Evolutionary conservation across 2,113 vertebrate species (phyloP).

Genomic region (Polyodon spathula): DNA sequence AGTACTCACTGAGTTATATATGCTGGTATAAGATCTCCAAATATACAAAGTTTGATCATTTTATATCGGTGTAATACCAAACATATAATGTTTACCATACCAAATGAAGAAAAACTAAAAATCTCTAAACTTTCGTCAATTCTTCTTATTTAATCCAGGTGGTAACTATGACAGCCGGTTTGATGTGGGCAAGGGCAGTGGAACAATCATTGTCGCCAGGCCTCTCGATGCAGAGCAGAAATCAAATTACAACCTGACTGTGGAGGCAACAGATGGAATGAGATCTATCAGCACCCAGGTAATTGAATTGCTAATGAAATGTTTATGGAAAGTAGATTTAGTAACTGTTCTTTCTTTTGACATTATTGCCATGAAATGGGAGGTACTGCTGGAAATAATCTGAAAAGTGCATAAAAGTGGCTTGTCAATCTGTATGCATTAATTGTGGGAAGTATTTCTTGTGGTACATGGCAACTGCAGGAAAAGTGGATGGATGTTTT

Average conservation of each 20-base stretch:
- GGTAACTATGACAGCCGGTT: constrained; percentile 95
- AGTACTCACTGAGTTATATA: no score
- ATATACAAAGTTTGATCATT: no score
- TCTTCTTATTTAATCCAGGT: constrained; percentile 60
- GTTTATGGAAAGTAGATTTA: constrained; percentile 31
- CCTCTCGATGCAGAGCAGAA: constrained; percentile 89
- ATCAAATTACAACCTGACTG: constrained; percentile 93
- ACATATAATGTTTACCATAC: not conserved
- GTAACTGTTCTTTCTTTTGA: constrained; percentile 24
- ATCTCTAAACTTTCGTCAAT: constrained; percentile 39
- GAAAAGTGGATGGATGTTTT: no score
- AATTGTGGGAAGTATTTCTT: no score
- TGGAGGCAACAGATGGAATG: constrained; percentile 91
- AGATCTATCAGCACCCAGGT: constrained; percentile 86
- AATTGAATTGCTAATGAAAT: constrained; percentile 49
- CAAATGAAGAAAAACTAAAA: constrained; percentile 19
- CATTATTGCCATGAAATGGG: not conserved
- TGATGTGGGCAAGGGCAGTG: constrained; percentile 90
- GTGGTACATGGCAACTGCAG: no score
- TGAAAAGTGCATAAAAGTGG: constrained; percentile 1
- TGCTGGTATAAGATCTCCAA: no score
- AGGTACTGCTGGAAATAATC: not conserved
- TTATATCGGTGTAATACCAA: no score
- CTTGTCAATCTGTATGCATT: not conserved
- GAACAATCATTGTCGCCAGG: constrained; percentile 83